phyloP scores from a whole-genome alignment of 2,888 invertebrate genomes.

The Nephrotoma appendiculata region DNA sequence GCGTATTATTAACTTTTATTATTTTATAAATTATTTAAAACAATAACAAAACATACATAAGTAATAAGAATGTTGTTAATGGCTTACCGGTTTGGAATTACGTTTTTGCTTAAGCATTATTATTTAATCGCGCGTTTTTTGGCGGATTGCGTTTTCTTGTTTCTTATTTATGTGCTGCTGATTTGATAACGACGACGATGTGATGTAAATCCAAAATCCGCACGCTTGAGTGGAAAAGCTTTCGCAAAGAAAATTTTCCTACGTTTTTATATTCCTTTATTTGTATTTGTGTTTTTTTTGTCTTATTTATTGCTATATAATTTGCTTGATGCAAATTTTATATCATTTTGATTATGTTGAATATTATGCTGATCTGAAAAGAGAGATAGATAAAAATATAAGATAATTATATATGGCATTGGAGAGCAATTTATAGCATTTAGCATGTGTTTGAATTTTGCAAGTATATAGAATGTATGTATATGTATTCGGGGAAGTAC shows the following conservation, averaged over 20 bases:
- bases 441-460: background rate
- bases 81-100: constrained; percentile 11
- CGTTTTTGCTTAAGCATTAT: constrained; percentile 12
- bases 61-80: background rate
- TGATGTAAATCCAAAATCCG: background rate
- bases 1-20: background rate
- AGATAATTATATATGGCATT: background rate
- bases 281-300: background rate
- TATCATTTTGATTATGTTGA: background rate
- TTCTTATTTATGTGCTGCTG: background rate
- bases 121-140: background rate
- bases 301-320: background rate
- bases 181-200: background rate
- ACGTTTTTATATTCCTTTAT: background rate
- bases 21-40: background rate
- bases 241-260: background rate
- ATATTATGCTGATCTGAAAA: background rate
- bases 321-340: background rate
- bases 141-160: background rate
- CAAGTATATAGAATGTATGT: background rate
- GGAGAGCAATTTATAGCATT: background rate
- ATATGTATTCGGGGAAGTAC: background rate
- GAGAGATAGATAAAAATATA: background rate
- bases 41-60: background rate
- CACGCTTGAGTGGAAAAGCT: background rate